These are phyloP conservation scores for Drosophila nigromelanica DNA, from an alignment of 1,140 invertebrate species.

Conservation along the genomic window DNA sequence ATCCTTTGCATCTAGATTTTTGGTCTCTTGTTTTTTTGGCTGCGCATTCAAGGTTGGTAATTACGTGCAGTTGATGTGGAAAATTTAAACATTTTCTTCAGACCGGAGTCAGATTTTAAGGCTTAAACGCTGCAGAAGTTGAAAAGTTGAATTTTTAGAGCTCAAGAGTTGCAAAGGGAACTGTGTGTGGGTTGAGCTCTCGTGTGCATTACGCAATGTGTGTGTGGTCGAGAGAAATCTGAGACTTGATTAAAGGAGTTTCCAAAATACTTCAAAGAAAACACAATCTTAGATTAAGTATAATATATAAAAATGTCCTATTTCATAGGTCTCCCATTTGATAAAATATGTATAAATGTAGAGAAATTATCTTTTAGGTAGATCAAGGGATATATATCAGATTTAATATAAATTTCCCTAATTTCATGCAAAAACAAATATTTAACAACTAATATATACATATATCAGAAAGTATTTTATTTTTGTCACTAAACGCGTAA, in stretches of 20 bases:
- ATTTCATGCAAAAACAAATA: no score
- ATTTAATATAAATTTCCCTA: no score
- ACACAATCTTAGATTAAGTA: no score
- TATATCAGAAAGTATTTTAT: no score
- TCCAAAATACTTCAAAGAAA: no score
- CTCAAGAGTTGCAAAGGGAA: conserved; percentile 4
- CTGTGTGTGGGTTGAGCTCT: background rate
- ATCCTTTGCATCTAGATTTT: conserved; percentile 15
- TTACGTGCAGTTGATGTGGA: conserved; percentile 63
- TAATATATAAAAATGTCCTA: no score
- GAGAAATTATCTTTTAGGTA: no score
- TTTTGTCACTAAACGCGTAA: no score
- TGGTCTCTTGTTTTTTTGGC: background rate
- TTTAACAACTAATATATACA: no score
- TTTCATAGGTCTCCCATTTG: no score
- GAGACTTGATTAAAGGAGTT: background rate
- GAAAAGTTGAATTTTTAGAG: conserved; percentile 35
- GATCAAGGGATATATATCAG: no score
- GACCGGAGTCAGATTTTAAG: conserved; percentile 17
- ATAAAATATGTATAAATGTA: no score
- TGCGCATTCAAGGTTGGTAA: conserved; percentile 60
- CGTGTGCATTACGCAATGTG: conserved; percentile 53
- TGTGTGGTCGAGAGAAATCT: conserved; percentile 53
- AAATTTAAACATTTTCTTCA: conserved; percentile 27
- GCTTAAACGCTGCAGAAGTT: conserved; percentile 22